Conservation (phyloP, 2,113 vertebrate species). For the Antidorcas marsupialis region DNA sequence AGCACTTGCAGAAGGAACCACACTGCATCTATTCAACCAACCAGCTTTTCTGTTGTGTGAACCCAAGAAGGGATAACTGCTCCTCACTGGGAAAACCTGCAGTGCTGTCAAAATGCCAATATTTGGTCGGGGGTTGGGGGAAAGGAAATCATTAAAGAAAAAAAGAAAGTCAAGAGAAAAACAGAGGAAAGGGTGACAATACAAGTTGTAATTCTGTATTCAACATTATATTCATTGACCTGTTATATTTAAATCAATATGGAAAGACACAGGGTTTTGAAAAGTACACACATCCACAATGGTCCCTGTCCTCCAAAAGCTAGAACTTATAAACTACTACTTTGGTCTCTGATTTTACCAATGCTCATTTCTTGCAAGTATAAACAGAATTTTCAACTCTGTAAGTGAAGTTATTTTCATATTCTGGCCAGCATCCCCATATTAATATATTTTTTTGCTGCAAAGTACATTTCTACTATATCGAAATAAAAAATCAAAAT, state of each 20-base stretch:
- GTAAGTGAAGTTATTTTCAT: background rate
- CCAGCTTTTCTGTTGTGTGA: constrained; percentile 12
- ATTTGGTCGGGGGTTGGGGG: background rate
- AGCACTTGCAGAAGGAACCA: constrained; percentile 20
- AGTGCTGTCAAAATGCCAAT: background rate
- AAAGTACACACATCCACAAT: background rate
- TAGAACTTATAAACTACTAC: background rate
- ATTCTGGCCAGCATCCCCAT: background rate
- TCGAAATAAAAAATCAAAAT: background rate
- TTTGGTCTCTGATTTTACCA: background rate
- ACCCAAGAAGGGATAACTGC: constrained; percentile 1
- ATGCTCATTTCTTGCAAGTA: background rate
- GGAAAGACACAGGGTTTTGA: background rate
- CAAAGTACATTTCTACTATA: background rate
- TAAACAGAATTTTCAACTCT: background rate
- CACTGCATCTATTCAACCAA: constrained; percentile 14
- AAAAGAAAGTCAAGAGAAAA: background rate
- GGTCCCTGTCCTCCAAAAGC: background rate
- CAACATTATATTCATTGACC: background rate
- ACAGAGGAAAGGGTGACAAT: background rate
- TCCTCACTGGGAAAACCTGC: background rate
- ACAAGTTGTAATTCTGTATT: background rate
- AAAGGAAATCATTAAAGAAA: background rate
- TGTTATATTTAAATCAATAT: background rate
- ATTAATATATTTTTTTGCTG: background rate